Percentiles rank a stretch among this genome's conserved stretches.
Evolutionary conservation across 2,113 vertebrate species (phyloP).

Genomic region (Madoqua kirkii): DNA sequence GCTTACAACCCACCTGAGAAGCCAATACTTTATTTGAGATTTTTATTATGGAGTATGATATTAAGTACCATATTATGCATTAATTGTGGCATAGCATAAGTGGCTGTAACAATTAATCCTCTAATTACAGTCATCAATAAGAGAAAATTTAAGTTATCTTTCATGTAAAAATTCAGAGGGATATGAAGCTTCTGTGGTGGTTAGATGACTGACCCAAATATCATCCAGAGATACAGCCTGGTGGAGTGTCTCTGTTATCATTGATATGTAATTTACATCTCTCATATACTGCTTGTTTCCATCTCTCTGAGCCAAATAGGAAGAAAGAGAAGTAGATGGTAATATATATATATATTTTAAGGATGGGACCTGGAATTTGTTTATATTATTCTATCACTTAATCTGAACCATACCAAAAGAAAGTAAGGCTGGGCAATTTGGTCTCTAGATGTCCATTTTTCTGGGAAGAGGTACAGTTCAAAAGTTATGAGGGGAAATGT

Average conservation of each 20-base stretch:
- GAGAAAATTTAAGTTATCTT: background rate
- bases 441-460: background rate
- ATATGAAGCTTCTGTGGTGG: background rate
- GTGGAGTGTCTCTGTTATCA: fast-evolving
- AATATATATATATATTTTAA: background rate
- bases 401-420: background rate
- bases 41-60: background rate
- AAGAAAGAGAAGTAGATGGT: background rate
- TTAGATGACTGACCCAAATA: background rate
- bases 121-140: background rate
- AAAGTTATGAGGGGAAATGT: background rate
- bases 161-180: background rate
- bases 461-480: background rate
- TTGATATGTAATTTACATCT: background rate
- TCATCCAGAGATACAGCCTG: background rate
- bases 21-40: background rate
- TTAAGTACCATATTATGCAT: background rate
- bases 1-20: background rate
- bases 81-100: background rate
- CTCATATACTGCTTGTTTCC: background rate
- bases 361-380: background rate
- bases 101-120: background rate
- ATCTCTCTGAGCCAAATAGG: background rate
- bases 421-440: background rate
- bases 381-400: background rate